These are phyloP conservation scores for Hesperophylax magnus DNA, from an alignment of 1,140 invertebrate genomes.

Conservation along the genomic window DNA sequence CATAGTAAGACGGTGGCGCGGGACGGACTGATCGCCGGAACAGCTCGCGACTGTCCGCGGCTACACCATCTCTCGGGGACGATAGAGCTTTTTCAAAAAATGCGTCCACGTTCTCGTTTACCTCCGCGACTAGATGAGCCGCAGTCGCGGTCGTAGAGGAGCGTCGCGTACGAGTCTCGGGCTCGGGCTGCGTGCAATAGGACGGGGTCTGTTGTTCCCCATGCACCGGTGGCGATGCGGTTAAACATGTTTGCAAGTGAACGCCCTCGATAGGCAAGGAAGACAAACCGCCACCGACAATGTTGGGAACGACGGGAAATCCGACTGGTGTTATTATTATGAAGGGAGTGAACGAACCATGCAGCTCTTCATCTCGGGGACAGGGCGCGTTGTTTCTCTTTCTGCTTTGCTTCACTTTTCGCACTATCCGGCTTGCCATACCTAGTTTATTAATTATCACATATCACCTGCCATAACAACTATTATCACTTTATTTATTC, in stretches of 20 bases:
- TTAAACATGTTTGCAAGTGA: conserved; percentile 49
- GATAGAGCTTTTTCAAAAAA: conserved; percentile 40
- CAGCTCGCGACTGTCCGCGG: background rate
- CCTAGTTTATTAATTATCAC: conserved; percentile 56
- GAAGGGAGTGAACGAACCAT: conserved; percentile 56
- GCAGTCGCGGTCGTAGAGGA: background rate
- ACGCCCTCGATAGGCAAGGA: conserved; percentile 44
- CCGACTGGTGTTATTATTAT: conserved; percentile 62
- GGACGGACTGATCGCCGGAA: conserved; percentile 31
- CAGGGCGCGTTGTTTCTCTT: conserved; percentile 55
- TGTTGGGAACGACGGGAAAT: conserved; percentile 2
- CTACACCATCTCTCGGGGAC: conserved; percentile 2
- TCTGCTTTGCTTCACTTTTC: conserved; percentile 66
- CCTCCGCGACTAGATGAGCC: conserved; percentile 19
- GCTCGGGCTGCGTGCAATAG: background rate
- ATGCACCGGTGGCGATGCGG: conserved; percentile 28
- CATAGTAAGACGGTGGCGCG: conserved; percentile 31
- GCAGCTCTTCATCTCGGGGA: conserved; percentile 40
- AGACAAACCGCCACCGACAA: conserved; percentile 11
- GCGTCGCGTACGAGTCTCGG: background rate
- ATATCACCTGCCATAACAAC: background rate
- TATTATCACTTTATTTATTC: background rate
- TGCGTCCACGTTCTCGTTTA: background rate
- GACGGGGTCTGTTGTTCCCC: conserved; percentile 3
- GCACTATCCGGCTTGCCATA: conserved; percentile 68